A percentile compares a stretch with the other conserved stretches of the same genome.
These are phyloP conservation scores for Heterodera schachtii DNA, from an alignment of 1,140 invertebrate species.

Conservation along the genomic window DNA sequence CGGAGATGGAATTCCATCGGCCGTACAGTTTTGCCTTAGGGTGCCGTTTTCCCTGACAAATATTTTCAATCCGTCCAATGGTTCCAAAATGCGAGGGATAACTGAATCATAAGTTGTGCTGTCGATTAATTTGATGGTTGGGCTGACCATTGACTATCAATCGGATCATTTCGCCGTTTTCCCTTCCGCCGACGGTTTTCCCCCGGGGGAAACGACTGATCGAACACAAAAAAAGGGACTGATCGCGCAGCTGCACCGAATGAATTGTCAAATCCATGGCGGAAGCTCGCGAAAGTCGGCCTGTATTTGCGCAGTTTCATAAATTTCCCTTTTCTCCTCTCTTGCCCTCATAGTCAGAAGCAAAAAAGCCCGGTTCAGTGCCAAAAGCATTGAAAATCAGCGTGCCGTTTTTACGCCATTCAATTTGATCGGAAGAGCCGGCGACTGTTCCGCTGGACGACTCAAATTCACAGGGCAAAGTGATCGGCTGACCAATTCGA, in stretches of 20 bases:
- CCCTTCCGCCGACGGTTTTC: conserved; percentile 26
- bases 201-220: conserved; percentile 43
- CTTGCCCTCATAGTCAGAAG: conserved; percentile 33
- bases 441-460: not conserved
- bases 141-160: conserved; percentile 48
- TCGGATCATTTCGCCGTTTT: conserved; percentile 38
- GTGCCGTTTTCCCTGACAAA: not conserved
- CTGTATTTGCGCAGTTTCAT: conserved; percentile 35
- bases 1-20: not conserved
- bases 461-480: conserved; percentile 34
- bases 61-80: not conserved
- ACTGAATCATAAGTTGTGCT: not conserved
- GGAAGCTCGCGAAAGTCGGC: conserved; percentile 48
- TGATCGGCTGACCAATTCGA: conserved; percentile 30
- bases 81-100: not conserved
- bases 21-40: not conserved
- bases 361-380: conserved; percentile 31
- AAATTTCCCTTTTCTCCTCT: not conserved
- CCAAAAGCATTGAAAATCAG: conserved; percentile 44
- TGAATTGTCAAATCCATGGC: conserved; percentile 54
- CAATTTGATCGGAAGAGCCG: conserved; percentile 3
- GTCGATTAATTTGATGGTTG: not conserved
- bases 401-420: conserved; percentile 36
- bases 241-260: conserved; percentile 43
- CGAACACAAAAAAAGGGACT: conserved; percentile 46